Base-by-base conservation (phyloP, 2,113 vertebrate genomes). In the Thunnus thynnus region DNA sequence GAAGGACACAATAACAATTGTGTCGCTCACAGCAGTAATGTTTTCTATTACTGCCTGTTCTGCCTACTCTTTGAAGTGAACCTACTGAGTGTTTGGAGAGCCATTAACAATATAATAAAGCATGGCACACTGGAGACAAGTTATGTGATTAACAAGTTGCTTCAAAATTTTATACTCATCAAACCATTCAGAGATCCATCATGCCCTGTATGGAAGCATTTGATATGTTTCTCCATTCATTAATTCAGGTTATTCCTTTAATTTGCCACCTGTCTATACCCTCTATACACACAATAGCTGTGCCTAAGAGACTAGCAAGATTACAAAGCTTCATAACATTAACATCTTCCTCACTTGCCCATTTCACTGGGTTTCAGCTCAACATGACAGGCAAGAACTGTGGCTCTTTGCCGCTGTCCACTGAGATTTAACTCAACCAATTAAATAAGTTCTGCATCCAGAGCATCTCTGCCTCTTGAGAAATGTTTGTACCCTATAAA, bases 401-500 rank as follows among this genome's bases (percentile, higher is more conserved):
- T 46, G 17, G 11, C n/a, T 64, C 57, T 51, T 52, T 22, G n/a
- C 60, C 36, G 32, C 5, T 41, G 3, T 50, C 67, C 25, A 54
- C 16, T 58, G 72, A 73, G 48, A 58, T 69, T 66, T 46, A 65
- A 66, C n/a, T 60, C 47, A 48, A 64, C 44, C 56, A 81, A 66
- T 81, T 60, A 81, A 64, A 69, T 32, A 30, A 18, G 65, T 54
- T 66, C 32, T 61, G 64, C 52, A 62, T 68, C 57, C 7, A 60
- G 52, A 68, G 75, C 61, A 47, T 57, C 57, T 56, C 20, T 64
- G 60, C 55, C 25, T 57, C 55, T 22, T 72, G 14, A 75, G 48
- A 80, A 76, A 70, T 56, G 32, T 69, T 82, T 71, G 46, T 14
- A 65, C 5, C 36, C 7, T 41, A 41, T 25, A 68, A 82, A 86